Evolutionary conservation across 2,888 invertebrate species (phyloP).

Genomic region (Anthrax anthrax): DNA sequence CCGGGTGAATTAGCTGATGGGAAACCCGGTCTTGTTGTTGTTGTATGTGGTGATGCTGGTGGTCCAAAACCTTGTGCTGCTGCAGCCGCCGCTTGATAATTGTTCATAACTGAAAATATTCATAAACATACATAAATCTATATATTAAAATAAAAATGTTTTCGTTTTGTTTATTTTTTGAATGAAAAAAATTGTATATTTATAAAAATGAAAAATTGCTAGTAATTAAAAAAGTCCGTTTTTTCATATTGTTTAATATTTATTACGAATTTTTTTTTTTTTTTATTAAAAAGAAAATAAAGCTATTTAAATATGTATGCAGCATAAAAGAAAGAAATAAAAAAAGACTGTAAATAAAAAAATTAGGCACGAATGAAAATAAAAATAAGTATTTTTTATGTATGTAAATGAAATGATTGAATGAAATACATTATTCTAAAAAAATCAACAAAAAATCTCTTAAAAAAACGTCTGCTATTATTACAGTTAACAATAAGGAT

Average conservation of each 20-base stretch:
- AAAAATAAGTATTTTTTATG: background rate
- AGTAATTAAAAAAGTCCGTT: background rate
- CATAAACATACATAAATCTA: background rate
- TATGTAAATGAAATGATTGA: too few species aligned
- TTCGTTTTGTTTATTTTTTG: too few species aligned
- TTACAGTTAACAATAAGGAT: too few species aligned
- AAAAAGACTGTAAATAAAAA: too few species aligned
- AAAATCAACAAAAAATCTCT: background rate
- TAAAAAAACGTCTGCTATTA: too few species aligned
- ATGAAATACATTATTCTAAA: background rate
- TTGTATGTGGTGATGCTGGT: conserved; percentile 68
- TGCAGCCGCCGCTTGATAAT: conserved; percentile 76
- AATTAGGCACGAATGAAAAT: background rate
- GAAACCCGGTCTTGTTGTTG: conserved; percentile 59
- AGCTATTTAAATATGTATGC: too few species aligned
- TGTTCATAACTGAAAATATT: conserved; percentile 74
- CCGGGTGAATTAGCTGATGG: conserved; percentile 87
- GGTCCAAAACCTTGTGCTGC: conserved; percentile 68
- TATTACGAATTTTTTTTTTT: background rate
- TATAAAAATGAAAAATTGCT: background rate
- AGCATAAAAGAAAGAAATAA: too few species aligned
- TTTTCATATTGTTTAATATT: background rate
- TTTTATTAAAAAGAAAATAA: background rate
- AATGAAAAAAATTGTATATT: too few species aligned
- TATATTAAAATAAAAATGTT: background rate